Conservation (phyloP, 2,113 vertebrate species). For the Leptobrachium leishanense region DNA sequence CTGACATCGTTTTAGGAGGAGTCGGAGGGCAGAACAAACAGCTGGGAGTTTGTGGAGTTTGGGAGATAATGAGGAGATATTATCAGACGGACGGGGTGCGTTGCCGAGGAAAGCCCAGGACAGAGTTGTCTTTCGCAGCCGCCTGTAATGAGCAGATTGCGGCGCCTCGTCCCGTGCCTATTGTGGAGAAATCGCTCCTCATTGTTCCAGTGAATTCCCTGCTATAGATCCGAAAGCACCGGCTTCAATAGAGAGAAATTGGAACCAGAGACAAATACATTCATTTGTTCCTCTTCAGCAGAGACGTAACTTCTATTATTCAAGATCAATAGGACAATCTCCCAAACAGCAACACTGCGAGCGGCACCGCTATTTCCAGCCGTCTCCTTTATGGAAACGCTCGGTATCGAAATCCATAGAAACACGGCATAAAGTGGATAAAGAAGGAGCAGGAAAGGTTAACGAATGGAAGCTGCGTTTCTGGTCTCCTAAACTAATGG, state of each 20-base stretch:
- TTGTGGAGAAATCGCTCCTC: neutral
- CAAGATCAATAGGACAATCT: constrained; percentile 6
- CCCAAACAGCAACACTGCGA: neutral
- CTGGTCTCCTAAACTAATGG: too few species aligned
- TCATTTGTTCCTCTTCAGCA: neutral
- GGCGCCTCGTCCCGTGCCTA: neutral
- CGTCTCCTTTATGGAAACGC: neutral
- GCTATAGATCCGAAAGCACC: neutral
- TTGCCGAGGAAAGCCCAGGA: neutral
- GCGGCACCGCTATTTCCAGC: neutral
- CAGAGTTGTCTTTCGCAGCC: constrained; percentile 9
- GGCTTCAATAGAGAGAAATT: neutral
- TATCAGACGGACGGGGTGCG: neutral
- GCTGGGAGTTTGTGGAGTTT: neutral
- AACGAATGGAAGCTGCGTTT: too few species aligned
- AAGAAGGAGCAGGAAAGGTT: too few species aligned
- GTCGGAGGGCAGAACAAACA: too few species aligned
- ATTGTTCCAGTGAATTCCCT: neutral
- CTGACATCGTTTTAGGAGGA: too few species aligned
- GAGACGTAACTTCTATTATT: neutral
- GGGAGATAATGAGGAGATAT: neutral
- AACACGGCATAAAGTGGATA: too few species aligned
- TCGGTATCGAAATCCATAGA: too few species aligned
- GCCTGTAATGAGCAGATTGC: constrained; percentile 25
- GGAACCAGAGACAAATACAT: constrained; percentile 3